Base-by-base conservation (phyloP, 2,113 vertebrate species). In the Natator depressus region DNA sequence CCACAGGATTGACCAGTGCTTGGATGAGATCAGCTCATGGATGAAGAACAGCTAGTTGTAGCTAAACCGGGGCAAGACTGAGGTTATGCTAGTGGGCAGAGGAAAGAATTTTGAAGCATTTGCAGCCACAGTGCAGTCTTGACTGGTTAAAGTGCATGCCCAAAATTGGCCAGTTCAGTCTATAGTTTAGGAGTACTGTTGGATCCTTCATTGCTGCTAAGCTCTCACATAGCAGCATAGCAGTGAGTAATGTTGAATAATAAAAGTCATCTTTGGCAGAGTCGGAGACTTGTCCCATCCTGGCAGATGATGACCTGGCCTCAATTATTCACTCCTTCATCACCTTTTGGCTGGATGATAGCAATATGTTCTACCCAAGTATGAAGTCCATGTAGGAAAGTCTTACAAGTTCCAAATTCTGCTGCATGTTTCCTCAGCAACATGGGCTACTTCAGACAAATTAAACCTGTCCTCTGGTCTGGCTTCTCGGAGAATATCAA, bases 1-100 rank as follows among this genome's bases (percentile, higher is more conserved):
- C 31, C 16, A 65, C 14, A 65, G 62, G 62, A 65, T 35, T 31
- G 27, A 17, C 10, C 42, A 76, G 12, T n/a, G 20, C 54, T 84
- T 84, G 3, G 13, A 84, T 9, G 62, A 84, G 80, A 84, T 78
- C 38, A 75, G 49, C 5, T 81, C 22, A 78, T 17, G 25, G 49
- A 17, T 51, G 42, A 57, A 65, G 62, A 65, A 35, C 62, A 65
- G 31, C 31, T 72, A 31, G 24, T 25, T 89, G 29, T 31, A 53
- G 55, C 1, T 78, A 53, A 50, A 1, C 2, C 53, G 53, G 4
- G 42, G 47, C 6, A 87, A 20, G 4, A 42, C 72, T 79, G 0
- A 78, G 38, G 25, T 29, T 46, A 47, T 47, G 25, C 42, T 47
- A 9, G 2, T 47, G 38, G 42, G 38, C 25, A 14, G 29, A 50